Percentiles rank a stretch among this genome's conserved stretches.
Evolutionary conservation across 2,113 vertebrate species (phyloP).

Genomic region (Actinemys pallida): DNA sequence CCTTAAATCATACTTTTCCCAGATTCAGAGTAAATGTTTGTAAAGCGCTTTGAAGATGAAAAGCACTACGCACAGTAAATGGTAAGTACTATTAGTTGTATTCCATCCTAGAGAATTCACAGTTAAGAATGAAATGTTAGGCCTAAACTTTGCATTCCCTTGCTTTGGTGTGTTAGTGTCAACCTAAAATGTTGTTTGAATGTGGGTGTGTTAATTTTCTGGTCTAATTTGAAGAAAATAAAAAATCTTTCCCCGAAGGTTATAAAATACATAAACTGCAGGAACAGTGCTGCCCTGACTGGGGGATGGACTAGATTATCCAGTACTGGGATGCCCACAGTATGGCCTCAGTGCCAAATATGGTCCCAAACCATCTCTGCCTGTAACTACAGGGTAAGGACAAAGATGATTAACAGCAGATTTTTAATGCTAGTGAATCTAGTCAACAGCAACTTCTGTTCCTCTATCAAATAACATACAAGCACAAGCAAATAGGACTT

Average conservation of each 20-base stretch:
- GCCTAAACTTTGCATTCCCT: not conserved
- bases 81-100: conserved; percentile 28
- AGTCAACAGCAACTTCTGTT: conserved; percentile 14
- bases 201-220: conserved; percentile 19
- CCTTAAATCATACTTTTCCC: conserved; percentile 55
- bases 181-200: not conserved
- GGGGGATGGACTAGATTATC: not conserved
- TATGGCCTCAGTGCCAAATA: not conserved
- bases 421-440: not conserved
- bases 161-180: not conserved
- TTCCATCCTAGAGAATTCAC: not conserved
- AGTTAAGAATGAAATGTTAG: not conserved
- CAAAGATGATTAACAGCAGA: not conserved
- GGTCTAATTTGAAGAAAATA: conserved; percentile 40
- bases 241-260: not conserved
- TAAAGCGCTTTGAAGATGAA: conserved; percentile 41
- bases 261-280: not conserved
- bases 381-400: not conserved
- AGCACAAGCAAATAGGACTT: not conserved
- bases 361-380: not conserved
- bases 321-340: not conserved
- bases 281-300: not conserved
- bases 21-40: conserved; percentile 46
- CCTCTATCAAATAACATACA: not conserved
- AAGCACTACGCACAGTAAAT: not conserved